phyloP scores from a whole-genome alignment of 2,888 invertebrate genomes.

The Strigamia maritima region DNA sequence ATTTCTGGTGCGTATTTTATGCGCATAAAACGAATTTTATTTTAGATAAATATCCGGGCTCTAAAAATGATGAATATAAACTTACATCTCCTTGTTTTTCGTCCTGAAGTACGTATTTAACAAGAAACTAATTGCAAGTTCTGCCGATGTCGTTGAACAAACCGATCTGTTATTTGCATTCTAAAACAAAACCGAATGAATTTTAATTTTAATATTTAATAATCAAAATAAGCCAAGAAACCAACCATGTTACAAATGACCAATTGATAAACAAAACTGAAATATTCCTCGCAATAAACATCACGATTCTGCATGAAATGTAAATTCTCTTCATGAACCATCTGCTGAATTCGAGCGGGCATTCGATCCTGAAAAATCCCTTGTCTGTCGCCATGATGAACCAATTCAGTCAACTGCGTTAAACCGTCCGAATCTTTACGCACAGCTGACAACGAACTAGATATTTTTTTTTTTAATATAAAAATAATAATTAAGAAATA shows the following conservation, averaged over 20 bases:
- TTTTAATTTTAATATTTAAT: not conserved
- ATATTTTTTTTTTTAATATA: not conserved
- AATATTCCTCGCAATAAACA: conserved; percentile 54
- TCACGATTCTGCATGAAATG: conserved; percentile 55
- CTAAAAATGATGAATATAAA: no score
- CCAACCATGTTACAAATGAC: conserved; percentile 46
- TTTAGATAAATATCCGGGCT: no score
- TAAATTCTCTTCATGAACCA: conserved; percentile 55
- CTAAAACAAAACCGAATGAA: no score
- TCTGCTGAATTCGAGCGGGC: conserved; percentile 52
- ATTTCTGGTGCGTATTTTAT: no score
- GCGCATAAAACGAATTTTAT: no score
- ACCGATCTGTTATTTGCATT: not conserved
- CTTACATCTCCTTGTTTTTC: conserved; percentile 45
- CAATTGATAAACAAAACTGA: conserved; percentile 52
- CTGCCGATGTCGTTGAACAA: conserved; percentile 43
- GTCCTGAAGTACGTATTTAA: conserved; percentile 55
- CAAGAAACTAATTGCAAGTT: conserved; percentile 52
- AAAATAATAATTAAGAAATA: not conserved
- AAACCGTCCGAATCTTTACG: conserved; percentile 50
- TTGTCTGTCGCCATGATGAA: conserved; percentile 55
- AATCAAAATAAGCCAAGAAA: not conserved
- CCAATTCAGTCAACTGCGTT: conserved; percentile 55
- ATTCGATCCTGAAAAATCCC: conserved; percentile 53
- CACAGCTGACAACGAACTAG: conserved; percentile 1